Base-by-base conservation (phyloP, 2,888 invertebrate genomes). In the Eutolmus rufibarbis region DNA sequence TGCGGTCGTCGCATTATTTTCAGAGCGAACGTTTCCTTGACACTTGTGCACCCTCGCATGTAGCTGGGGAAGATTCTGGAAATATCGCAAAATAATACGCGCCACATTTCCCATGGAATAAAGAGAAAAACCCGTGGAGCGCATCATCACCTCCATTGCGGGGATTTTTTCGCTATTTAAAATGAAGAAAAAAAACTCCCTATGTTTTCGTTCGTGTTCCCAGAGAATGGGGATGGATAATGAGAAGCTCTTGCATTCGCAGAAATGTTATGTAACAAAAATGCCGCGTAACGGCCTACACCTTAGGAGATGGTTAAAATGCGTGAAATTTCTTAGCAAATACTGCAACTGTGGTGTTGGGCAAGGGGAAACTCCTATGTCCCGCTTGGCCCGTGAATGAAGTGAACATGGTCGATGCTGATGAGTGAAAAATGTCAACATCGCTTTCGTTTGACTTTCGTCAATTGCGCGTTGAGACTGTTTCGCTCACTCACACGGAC, bases 401-500 rank as follows among this genome's bases (percentile, higher is more conserved):
- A 74, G 16, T 74, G 74, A 76, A 78, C 14, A 78, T 78, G 78
- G 23, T 76, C 66, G 66, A 78, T 40, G 57, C 40, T 74, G 31
- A 77, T 74, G 78, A 43, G 82, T 31, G 87, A 87, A 87, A 87
- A 87, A 57, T 87, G 87, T 87, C 87, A 87, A 87, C 87, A 87
- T 66, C 87, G 87, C 87, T 79, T 87, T 85, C 85, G 85, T 51
- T 74, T 74, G 51, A 85, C 74, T 87, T 86, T 86, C 86, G 86
- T 86, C n/a, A 34, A 77, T 86, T 34, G 28, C 66, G 28, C 66
- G 66, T 28, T 19, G 4, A 23, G 9, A 28, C 66, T 66, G 3
- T 66, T 28, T 28, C 23, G 14, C 66, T 66, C 66, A 28, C 66
- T 66, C 23, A 0, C 66, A 66, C 12, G 3, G 23, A 1, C 66